Conservation (phyloP, 1,140 invertebrate species). For the Papilio polyxenes region DNA sequence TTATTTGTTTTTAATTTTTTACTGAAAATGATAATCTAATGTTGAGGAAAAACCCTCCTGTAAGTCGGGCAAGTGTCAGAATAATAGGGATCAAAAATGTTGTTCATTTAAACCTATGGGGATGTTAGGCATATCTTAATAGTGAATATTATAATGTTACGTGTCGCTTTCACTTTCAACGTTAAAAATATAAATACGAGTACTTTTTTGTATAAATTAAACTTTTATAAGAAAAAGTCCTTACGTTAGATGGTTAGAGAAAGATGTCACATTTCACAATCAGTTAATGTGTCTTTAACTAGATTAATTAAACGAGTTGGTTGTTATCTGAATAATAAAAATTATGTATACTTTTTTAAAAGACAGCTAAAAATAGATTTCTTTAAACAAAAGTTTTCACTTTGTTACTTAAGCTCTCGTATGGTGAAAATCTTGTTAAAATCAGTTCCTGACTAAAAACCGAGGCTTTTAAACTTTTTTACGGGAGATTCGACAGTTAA, state of each 20-base stretch:
- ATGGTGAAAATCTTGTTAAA: slow-evolving; percentile 7
- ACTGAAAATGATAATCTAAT: not conserved
- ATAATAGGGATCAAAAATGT: not conserved
- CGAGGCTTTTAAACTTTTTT: not conserved
- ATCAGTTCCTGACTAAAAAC: not conserved
- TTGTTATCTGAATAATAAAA: too few relatives aligned
- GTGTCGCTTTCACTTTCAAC: not conserved
- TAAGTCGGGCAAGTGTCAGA: not conserved
- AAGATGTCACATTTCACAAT: too few relatives aligned
- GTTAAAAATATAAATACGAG: too few relatives aligned
- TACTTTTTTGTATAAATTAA: too few relatives aligned
- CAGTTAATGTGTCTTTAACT: too few relatives aligned
- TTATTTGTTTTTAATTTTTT: not conserved
- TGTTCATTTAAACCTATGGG: not conserved
- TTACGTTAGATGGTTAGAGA: too few relatives aligned
- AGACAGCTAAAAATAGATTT: not conserved
- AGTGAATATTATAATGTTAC: not conserved
- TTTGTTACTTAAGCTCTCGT: not conserved
- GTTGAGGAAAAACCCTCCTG: not conserved
- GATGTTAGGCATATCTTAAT: not conserved
- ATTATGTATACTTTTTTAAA: not conserved
- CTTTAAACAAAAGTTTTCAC: not conserved
- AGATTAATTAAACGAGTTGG: too few relatives aligned
- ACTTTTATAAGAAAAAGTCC: too few relatives aligned
- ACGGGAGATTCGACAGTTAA: not conserved